These are phyloP conservation scores for Anser brachyrhynchus DNA, from an alignment of 2,113 vertebrate genomes.

Conservation along the genomic window DNA sequence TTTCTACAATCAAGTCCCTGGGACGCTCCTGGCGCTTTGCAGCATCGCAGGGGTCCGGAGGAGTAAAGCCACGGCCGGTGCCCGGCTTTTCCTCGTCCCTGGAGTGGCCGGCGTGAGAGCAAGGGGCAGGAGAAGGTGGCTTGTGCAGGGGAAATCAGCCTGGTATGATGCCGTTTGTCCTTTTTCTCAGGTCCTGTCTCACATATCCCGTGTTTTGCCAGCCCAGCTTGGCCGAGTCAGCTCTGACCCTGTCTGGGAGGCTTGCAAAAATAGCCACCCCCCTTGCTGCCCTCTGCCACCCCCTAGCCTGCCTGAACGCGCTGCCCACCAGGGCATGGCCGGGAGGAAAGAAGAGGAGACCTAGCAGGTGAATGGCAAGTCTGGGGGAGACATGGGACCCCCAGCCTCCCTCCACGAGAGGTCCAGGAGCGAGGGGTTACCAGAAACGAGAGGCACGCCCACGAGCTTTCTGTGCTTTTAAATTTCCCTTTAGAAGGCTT, in stretches of 20 bases:
- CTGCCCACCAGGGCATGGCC: rapidly evolving
- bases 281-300: not conserved
- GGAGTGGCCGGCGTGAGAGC: not conserved
- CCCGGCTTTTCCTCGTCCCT: not conserved
- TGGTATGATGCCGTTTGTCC: not conserved
- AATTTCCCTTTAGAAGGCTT: not conserved
- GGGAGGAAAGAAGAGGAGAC: not conserved
- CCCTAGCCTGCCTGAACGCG: rapidly evolving
- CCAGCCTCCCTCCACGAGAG: not conserved
- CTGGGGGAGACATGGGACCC: not conserved
- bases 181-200: not conserved
- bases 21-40: not conserved
- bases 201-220: not conserved
- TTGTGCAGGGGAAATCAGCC: not conserved
- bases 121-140: not conserved
- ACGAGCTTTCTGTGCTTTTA: rapidly evolving
- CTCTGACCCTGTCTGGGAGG: not conserved
- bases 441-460: not conserved
- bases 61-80: not conserved
- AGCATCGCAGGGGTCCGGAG: not conserved
- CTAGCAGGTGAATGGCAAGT: not conserved
- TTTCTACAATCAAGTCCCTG: slow-evolving; percentile 43
- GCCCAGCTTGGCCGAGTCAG: not conserved
- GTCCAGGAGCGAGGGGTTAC: not conserved
- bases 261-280: not conserved